phyloP scores from a whole-genome alignment of 2,888 invertebrate species.

The Nycteola revayana region DNA sequence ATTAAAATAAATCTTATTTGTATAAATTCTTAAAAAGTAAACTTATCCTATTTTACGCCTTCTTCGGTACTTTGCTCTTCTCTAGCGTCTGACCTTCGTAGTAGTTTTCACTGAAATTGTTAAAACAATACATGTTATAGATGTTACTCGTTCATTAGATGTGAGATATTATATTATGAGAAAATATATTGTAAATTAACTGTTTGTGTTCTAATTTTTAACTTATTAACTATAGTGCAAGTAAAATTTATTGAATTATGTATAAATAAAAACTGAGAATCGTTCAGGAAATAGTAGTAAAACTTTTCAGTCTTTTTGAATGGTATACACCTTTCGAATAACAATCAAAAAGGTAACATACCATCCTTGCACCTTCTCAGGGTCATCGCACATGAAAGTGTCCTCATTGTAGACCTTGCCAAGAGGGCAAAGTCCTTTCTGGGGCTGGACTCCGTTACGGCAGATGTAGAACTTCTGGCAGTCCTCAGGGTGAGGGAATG shows the following conservation, averaged over 20 bases:
- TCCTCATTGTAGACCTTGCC: slow-evolving; percentile 91
- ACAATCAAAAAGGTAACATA: no score
- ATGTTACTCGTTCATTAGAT: no score
- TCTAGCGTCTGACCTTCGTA: slow-evolving; percentile 81
- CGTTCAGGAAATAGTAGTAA: no score
- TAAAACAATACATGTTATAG: no score
- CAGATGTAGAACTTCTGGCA: slow-evolving; percentile 93
- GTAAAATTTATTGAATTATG: no score
- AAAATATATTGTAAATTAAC: no score
- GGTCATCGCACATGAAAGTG: slow-evolving; percentile 88
- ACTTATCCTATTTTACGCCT: slow-evolving; percentile 63
- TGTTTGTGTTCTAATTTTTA: no score
- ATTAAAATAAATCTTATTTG: slow-evolving; percentile 17
- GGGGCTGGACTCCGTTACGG: slow-evolving; percentile 88
- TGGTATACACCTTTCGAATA: no score
- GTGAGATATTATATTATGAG: no score
- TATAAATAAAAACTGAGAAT: no score
- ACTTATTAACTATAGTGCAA: no score
- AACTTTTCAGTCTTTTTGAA: no score
- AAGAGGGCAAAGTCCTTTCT: slow-evolving; percentile 87
- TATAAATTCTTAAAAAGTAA: slow-evolving; percentile 40
- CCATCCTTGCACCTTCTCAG: slow-evolving; percentile 90
- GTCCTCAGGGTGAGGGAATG: slow-evolving; percentile 89
- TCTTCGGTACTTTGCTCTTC: slow-evolving; percentile 71
- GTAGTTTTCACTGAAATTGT: slow-evolving; percentile 85